These are phyloP conservation scores for Aulostomus chinensis DNA, from an alignment of 2,797 vertebrate species.

Conservation along the genomic window DNA sequence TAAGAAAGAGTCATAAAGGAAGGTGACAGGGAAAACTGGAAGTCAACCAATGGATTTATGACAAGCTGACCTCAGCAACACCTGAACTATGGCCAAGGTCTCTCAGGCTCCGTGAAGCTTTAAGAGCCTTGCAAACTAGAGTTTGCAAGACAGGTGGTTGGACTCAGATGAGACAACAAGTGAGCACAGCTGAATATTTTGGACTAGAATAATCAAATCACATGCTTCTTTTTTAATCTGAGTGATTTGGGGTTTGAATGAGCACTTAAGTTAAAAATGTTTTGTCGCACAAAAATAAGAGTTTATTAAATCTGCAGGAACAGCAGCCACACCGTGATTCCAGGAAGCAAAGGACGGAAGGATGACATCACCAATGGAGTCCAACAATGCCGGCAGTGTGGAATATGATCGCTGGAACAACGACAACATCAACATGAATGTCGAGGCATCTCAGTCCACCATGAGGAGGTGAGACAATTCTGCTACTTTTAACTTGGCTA, in stretches of 20 bases:
- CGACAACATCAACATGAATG: conserved; percentile 77
- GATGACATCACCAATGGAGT: conserved; percentile 35
- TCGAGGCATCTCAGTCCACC: conserved; percentile 52
- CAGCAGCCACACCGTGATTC: not conserved
- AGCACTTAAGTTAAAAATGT: too few relatives aligned
- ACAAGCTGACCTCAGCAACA: conserved; percentile 24
- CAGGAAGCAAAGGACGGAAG: not conserved
- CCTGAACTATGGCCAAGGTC: conserved; percentile 45
- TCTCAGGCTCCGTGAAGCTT: conserved; percentile 9
- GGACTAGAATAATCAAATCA: not conserved
- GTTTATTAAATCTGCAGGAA: too few relatives aligned
- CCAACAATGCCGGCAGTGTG: conserved; percentile 21
- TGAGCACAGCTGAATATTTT: conserved; percentile 28
- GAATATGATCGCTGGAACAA: conserved; percentile 83
- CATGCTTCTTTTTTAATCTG: not conserved
- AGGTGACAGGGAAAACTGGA: conserved; percentile 8
- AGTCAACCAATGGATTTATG: conserved; percentile 41
- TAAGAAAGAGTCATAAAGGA: conserved; percentile 35
- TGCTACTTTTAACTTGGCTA: too few relatives aligned
- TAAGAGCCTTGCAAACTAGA: too few relatives aligned
- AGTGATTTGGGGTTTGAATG: not conserved
- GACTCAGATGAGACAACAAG: conserved; percentile 21
- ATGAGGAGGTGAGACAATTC: conserved; percentile 65
- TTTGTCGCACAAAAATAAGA: not conserved
- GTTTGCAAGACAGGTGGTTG: not conserved